Conservation (phyloP, 2,888 invertebrate species). For the Rhogogaster chlorosoma region DNA sequence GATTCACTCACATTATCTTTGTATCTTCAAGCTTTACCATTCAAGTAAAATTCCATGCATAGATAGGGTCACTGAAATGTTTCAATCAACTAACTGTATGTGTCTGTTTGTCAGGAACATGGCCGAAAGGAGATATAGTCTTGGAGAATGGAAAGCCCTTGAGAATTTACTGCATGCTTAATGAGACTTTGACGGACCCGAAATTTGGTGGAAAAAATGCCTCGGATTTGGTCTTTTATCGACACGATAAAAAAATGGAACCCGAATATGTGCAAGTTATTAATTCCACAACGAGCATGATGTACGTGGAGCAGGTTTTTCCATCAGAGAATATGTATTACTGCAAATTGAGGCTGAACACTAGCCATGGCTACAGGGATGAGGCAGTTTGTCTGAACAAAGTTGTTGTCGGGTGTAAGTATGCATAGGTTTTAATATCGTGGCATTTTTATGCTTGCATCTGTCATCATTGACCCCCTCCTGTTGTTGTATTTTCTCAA, state of each 20-base stretch:
- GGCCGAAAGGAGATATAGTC: constrained; percentile 81
- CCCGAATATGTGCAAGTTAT: constrained; percentile 79
- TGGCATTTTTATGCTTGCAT: background rate
- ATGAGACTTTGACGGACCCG: constrained; percentile 74
- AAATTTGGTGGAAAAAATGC: constrained; percentile 79
- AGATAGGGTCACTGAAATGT: background rate
- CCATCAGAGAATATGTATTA: constrained; percentile 80
- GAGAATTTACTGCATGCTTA: constrained; percentile 83
- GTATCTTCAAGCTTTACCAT: too few relatives aligned
- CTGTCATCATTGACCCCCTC: background rate
- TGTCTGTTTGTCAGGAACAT: constrained; percentile 66
- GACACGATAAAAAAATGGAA: constrained; percentile 74
- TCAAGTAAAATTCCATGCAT: background rate
- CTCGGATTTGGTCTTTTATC: constrained; percentile 78
- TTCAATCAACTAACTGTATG: background rate
- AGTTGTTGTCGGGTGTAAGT: constrained; percentile 82
- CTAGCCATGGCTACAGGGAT: constrained; percentile 66
- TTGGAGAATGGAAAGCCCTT: constrained; percentile 82
- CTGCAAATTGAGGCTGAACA: constrained; percentile 78
- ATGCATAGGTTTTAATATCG: constrained; percentile 29
- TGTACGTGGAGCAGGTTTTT: constrained; percentile 80
- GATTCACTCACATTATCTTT: background rate
- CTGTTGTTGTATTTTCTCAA: background rate
- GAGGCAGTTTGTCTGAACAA: constrained; percentile 80
- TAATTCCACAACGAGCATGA: constrained; percentile 83